A percentile compares a stretch with the other conserved stretches of the same genome.
phyloP scores from a whole-genome alignment of 2,113 vertebrate species.

The Megaceryle maxima region DNA sequence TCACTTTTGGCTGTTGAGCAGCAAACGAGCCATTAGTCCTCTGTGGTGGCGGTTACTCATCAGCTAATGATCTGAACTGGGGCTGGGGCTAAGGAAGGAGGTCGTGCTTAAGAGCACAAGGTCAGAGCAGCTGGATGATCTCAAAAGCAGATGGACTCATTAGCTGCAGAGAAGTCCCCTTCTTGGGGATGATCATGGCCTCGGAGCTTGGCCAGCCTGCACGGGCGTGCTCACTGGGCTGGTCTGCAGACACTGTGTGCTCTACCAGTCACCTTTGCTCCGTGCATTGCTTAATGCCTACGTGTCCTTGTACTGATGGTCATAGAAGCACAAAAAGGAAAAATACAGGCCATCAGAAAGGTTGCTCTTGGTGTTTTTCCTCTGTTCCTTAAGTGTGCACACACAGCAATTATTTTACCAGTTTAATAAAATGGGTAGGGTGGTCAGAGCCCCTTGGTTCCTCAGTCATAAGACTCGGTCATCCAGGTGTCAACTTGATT shows the following conservation, averaged over 20 bases:
- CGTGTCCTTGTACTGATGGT: not conserved
- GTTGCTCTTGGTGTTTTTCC: not conserved
- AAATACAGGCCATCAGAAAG: not conserved
- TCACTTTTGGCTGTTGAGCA: not conserved
- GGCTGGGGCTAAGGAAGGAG: not conserved
- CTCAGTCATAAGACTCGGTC: not conserved
- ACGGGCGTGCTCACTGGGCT: not conserved
- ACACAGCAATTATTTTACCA: not conserved
- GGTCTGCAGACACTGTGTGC: not conserved
- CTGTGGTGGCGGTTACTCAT: not conserved
- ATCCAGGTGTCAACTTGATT: not conserved
- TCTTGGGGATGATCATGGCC: not conserved
- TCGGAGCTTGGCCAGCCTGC: not conserved
- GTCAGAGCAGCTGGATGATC: conserved; percentile 24
- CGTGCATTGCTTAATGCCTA: not conserved
- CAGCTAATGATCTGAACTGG: conserved; percentile 49
- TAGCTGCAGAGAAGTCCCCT: not conserved
- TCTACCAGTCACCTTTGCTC: not conserved
- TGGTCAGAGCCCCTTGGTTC: not conserved
- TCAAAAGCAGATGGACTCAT: not conserved
- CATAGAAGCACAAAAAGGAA: not conserved
- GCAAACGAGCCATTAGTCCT: conserved; percentile 42
- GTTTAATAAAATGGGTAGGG: not conserved
- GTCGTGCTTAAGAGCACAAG: not conserved
- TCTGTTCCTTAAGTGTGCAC: not conserved